These are phyloP conservation scores for Aricia artaxerxes DNA, from an alignment of 2,888 invertebrate species.

Conservation along the genomic window DNA sequence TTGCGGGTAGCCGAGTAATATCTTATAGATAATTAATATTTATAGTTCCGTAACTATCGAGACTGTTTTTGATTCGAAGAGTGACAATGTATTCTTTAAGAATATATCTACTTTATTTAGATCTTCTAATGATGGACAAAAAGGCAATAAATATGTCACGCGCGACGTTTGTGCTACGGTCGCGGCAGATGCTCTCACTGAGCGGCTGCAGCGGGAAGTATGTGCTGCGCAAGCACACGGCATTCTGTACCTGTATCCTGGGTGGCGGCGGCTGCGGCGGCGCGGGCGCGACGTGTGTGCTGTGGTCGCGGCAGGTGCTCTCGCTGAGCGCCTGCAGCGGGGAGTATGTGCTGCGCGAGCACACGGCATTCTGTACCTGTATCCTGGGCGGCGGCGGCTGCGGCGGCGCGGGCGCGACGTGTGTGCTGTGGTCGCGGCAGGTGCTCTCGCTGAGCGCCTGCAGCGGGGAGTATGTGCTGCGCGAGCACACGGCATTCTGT, in stretches of 20 bases:
- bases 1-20: too few relatives aligned
- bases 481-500: constrained; percentile 46
- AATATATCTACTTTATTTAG: too few relatives aligned
- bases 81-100: too few relatives aligned
- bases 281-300: constrained; percentile 77
- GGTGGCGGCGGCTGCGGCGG: too few relatives aligned
- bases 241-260: constrained; percentile 43
- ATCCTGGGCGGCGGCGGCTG: constrained; percentile 57
- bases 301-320: constrained; percentile 86
- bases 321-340: constrained; percentile 82
- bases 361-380: constrained; percentile 44
- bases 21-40: too few relatives aligned
- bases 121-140: too few relatives aligned
- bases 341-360: constrained; percentile 76
- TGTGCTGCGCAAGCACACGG: constrained; percentile 54
- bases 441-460: constrained; percentile 80
- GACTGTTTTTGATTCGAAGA: too few relatives aligned
- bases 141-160: too few relatives aligned
- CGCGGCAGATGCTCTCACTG: constrained; percentile 82
- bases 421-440: constrained; percentile 88
- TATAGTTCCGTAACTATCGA: too few relatives aligned
- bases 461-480: constrained; percentile 82
- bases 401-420: constrained; percentile 68
- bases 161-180: constrained; percentile 83
- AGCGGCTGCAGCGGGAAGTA: constrained; percentile 84